Conservation (phyloP, 2,888 invertebrate genomes). For the Boloria euphrosyne region DNA sequence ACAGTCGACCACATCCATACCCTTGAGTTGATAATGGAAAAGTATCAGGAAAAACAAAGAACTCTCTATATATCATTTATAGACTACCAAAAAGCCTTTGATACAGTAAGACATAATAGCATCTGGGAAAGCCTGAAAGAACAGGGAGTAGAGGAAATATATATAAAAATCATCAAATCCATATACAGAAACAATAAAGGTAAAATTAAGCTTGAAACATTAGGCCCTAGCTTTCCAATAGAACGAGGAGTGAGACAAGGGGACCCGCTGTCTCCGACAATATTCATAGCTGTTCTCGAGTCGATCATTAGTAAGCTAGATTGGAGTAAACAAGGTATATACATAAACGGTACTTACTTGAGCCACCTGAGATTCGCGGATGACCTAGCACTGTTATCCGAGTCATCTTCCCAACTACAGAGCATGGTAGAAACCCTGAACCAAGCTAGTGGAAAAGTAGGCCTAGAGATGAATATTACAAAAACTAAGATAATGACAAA, state of each 20-base stretch:
- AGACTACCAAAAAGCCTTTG: too few species aligned
- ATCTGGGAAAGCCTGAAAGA: too few species aligned
- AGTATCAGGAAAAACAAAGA: too few species aligned
- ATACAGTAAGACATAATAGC: too few species aligned
- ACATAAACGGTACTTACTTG: too few species aligned
- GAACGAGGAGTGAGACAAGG: constrained; percentile 36
- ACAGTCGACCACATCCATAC: too few species aligned
- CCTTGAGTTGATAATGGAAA: too few species aligned
- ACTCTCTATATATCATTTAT: too few species aligned
- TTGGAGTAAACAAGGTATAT: constrained; percentile 20
- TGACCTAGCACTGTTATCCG: constrained; percentile 25
- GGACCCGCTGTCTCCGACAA: constrained; percentile 33
- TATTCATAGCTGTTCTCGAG: constrained; percentile 26
- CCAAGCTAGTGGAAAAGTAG: neutral
- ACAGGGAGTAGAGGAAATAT: too few species aligned
- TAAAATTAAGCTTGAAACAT: constrained; percentile 31
- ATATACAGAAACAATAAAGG: too few species aligned
- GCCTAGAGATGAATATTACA: too few species aligned
- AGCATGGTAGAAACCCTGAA: constrained; percentile 16
- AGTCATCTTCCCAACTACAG: constrained; percentile 21
- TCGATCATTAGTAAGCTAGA: constrained; percentile 21
- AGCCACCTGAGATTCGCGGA: constrained; percentile 16
- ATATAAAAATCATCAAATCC: too few species aligned
- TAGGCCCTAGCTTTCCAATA: constrained; percentile 27
- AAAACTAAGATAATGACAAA: constrained; percentile 36